Conservation (phyloP, 2,888 invertebrate species). For the Conus canariensis region DNA sequence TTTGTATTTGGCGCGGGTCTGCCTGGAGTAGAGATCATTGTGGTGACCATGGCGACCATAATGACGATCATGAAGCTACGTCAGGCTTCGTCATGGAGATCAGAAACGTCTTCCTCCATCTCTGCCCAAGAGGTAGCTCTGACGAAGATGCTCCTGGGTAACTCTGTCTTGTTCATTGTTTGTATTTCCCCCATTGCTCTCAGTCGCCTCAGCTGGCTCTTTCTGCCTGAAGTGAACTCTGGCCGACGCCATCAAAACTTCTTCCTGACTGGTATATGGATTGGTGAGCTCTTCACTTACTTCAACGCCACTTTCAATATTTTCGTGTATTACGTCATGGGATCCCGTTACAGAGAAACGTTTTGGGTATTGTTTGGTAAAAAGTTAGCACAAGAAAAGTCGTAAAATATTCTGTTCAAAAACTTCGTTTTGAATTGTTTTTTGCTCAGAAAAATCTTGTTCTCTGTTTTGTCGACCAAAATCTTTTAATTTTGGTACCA, state of each 20-base stretch:
- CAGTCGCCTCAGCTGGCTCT: background rate
- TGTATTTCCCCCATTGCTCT: background rate
- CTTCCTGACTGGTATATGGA: background rate
- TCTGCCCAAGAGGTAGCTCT: slow-evolving; percentile 6
- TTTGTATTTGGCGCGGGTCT: too few species aligned
- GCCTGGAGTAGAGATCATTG: too few species aligned
- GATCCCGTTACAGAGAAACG: background rate
- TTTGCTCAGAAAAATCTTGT: too few species aligned
- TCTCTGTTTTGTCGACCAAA: too few species aligned
- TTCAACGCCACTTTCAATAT: slow-evolving; percentile 2
- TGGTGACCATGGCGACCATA: too few species aligned
- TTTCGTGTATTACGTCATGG: slow-evolving; percentile 10
- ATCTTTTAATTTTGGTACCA: too few species aligned
- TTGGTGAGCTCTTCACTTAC: background rate
- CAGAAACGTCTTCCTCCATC: background rate
- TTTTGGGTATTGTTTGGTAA: background rate
- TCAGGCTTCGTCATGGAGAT: background rate
- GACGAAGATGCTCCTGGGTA: slow-evolving; percentile 21
- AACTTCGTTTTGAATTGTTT: too few species aligned
- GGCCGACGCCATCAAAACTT: background rate
- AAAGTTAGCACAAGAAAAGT: background rate
- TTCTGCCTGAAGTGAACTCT: slow-evolving; percentile 1
- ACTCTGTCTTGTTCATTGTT: background rate
- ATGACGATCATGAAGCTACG: too few species aligned
- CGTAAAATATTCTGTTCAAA: too few species aligned